These are phyloP conservation scores for Fregata magnificens DNA, from an alignment of 2,113 vertebrate genomes.

Conservation along the genomic window DNA sequence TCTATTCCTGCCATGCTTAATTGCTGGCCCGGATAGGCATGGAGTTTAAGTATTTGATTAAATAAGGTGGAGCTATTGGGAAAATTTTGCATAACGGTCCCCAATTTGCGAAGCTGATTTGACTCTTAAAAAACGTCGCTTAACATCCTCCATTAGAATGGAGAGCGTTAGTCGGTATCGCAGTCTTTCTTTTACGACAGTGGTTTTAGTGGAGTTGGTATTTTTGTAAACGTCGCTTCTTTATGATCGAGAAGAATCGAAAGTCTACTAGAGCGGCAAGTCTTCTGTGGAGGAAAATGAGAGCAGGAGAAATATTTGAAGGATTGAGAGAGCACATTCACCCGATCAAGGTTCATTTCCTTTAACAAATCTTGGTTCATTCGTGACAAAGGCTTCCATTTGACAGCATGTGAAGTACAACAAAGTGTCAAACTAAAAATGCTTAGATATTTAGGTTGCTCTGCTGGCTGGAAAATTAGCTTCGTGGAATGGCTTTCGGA, in stretches of 20 bases:
- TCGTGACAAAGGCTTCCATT: not conserved
- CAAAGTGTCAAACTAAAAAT: not conserved
- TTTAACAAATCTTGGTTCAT: not conserved
- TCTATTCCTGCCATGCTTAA: not conserved
- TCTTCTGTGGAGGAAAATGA: not conserved
- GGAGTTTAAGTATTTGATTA: not conserved
- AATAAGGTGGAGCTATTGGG: not conserved
- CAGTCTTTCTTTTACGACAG: not conserved
- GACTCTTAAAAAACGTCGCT: not conserved
- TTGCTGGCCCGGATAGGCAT: not conserved
- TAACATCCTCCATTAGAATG: fast-evolving
- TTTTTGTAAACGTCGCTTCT: not conserved
- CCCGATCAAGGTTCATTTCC: not conserved
- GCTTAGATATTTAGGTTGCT: not conserved
- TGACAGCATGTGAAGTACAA: not conserved
- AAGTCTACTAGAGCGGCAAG: not conserved
- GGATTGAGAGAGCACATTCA: not conserved
- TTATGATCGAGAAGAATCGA: not conserved
- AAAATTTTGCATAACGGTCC: not conserved
- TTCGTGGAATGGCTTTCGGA: not conserved
- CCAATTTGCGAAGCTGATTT: not conserved
- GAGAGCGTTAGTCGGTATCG: fast-evolving
- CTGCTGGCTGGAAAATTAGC: not conserved
- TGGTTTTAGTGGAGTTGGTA: not conserved
- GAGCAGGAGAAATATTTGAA: not conserved